These are phyloP conservation scores for Fragum whitleyi DNA, from an alignment of 2,888 invertebrate genomes.

Conservation along the genomic window DNA sequence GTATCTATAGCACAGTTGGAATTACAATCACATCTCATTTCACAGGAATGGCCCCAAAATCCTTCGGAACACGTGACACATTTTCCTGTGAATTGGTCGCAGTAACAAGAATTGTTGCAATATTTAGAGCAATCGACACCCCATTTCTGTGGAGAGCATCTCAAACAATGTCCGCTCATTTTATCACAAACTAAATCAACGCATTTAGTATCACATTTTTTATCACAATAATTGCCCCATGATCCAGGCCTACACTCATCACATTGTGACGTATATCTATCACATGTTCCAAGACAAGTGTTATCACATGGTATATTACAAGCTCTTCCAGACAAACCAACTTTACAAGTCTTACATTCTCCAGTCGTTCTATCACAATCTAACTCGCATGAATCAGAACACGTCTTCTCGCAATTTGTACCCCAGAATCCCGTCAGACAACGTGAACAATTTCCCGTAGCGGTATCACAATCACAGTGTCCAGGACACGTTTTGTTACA, in stretches of 20 bases:
- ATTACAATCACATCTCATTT: neutral
- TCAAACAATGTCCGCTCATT: conserved; percentile 1
- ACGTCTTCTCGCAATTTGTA: neutral
- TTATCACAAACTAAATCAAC: neutral
- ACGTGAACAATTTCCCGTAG: conserved; percentile 29
- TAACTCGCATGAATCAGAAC: neutral
- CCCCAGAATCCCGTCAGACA: conserved; percentile 46
- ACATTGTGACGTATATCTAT: conserved; percentile 30
- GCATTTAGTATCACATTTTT: conserved; percentile 19
- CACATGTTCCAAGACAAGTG: conserved; percentile 19
- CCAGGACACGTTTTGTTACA: conserved; percentile 32
- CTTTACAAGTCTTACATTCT: neutral
- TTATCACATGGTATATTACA: conserved; percentile 4
- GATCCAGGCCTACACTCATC: conserved; percentile 8
- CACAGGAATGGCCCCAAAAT: conserved; percentile 13
- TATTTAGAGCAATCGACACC: neutral
- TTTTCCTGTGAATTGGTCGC: conserved; percentile 8
- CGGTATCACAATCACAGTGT: conserved; percentile 27
- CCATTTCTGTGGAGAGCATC: neutral
- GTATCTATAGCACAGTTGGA: neutral
- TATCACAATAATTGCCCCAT: conserved; percentile 38
- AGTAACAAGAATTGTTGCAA: conserved; percentile 3
- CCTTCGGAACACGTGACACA: conserved; percentile 5
- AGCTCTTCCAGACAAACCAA: conserved; percentile 4
- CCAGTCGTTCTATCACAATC: conserved; percentile 5